phyloP scores from a whole-genome alignment of 2,888 invertebrate genomes.

The Troilus luridus region DNA sequence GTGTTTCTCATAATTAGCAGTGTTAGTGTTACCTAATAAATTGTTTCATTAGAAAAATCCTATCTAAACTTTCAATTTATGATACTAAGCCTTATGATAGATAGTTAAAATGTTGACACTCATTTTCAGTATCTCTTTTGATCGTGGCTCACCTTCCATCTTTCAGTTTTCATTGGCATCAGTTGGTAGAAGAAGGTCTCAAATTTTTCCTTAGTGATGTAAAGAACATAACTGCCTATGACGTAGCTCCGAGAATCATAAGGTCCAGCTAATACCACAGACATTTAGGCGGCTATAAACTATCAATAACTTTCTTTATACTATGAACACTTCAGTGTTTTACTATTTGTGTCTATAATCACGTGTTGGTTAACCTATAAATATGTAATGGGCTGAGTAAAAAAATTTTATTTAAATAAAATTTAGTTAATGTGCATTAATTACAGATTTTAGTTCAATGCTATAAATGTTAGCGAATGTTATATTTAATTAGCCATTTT shows the following conservation, averaged over 20 bases:
- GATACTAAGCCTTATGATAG: not conserved
- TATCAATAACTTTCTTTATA: not conserved
- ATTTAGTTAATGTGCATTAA: too few species aligned
- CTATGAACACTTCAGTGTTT: not conserved
- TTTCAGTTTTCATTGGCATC: slow-evolving; percentile 1
- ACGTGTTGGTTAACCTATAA: slow-evolving; percentile 30
- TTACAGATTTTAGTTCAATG: too few species aligned
- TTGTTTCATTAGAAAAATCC: not conserved
- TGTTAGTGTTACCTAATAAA: too few species aligned
- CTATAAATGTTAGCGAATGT: too few species aligned
- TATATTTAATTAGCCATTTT: too few species aligned
- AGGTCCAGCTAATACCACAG: slow-evolving; percentile 16
- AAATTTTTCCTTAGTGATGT: not conserved
- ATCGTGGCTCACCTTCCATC: slow-evolving; percentile 12
- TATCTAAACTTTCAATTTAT: not conserved
- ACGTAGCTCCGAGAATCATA: slow-evolving; percentile 41
- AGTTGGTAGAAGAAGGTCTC: slow-evolving; percentile 7
- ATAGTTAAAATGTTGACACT: not conserved
- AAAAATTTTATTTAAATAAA: too few species aligned
- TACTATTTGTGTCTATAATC: not conserved
- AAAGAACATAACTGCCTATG: slow-evolving; percentile 29
- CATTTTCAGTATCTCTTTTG: not conserved
- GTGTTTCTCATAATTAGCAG: too few species aligned
- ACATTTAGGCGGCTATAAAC: not conserved
- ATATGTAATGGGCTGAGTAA: too few species aligned